These are phyloP conservation scores for Tachina fera DNA, from an alignment of 2,888 invertebrate species.

Conservation along the genomic window DNA sequence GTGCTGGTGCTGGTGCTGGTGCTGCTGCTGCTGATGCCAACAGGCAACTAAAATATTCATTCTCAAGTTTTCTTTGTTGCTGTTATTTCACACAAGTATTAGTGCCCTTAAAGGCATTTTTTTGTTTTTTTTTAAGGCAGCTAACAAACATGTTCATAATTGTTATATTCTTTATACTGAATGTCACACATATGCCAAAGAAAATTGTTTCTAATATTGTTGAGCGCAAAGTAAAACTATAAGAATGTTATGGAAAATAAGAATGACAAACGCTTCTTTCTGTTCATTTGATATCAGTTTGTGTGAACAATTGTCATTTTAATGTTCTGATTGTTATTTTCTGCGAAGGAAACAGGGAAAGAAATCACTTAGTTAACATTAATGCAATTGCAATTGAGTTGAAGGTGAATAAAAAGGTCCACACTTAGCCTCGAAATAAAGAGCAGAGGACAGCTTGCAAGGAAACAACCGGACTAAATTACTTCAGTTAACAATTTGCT, in stretches of 20 bases:
- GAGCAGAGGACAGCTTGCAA: too few species aligned
- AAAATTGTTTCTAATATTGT: not conserved
- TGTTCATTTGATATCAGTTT: not conserved
- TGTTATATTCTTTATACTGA: not conserved
- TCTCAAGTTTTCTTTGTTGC: not conserved
- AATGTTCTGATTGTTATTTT: not conserved
- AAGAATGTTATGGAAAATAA: not conserved
- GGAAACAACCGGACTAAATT: too few species aligned
- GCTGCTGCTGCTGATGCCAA: constrained; percentile 10
- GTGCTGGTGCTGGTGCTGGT: too few species aligned
- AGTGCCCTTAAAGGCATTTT: constrained; percentile 31
- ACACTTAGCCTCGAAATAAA: too few species aligned
- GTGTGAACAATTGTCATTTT: not conserved
- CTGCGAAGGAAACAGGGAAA: not conserved
- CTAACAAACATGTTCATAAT: not conserved
- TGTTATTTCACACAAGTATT: constrained; percentile 9
- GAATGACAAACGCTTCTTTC: not conserved
- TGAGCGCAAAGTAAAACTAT: not conserved
- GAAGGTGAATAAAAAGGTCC: too few species aligned
- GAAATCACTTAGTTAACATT: too few species aligned
- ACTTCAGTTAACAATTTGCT: too few species aligned
- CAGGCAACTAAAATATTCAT: not conserved
- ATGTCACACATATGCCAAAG: constrained; percentile 19
- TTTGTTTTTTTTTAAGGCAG: not conserved
- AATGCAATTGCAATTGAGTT: too few species aligned